These are phyloP conservation scores for Notothenia rossii DNA, from an alignment of 2,113 vertebrate genomes.

Conservation along the genomic window DNA sequence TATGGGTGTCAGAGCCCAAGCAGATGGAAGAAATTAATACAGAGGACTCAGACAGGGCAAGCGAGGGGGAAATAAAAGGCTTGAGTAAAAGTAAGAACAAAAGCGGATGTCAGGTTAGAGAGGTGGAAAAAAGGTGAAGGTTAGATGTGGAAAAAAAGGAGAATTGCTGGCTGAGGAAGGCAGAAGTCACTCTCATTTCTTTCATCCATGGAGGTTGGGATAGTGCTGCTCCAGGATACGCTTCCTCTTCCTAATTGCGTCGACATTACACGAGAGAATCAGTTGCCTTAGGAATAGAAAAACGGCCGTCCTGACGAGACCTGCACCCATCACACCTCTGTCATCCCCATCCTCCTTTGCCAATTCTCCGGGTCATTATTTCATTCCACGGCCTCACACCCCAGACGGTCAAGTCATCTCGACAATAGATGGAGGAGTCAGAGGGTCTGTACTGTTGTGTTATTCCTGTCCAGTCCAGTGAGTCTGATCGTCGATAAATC, in stretches of 20 bases:
- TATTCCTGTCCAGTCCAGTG: conserved; percentile 53
- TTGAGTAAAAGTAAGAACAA: background rate
- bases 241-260: conserved; percentile 63
- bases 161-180: background rate
- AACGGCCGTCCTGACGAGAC: conserved; percentile 23
- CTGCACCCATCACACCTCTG: conserved; percentile 20
- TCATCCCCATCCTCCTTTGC: conserved; percentile 29
- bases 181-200: conserved; percentile 80
- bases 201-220: conserved; percentile 84
- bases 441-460: conserved; percentile 49
- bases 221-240: conserved; percentile 84
- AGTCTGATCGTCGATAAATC: conserved; percentile 60
- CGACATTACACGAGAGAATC: conserved; percentile 36
- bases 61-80: conserved; percentile 2
- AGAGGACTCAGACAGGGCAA: conserved; percentile 17
- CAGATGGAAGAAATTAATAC: conserved; percentile 34
- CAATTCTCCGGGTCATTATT: conserved; percentile 60
- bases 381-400: conserved; percentile 43
- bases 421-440: conserved; percentile 53
- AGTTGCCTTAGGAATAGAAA: conserved; percentile 43
- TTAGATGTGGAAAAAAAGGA: conserved; percentile 13
- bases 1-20: conserved; percentile 7
- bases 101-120: conserved; percentile 1
- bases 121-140: conserved; percentile 2
- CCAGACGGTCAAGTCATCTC: conserved; percentile 58